phyloP scores from a whole-genome alignment of 2,888 invertebrate genomes.

The Dryadula phaetusa region DNA sequence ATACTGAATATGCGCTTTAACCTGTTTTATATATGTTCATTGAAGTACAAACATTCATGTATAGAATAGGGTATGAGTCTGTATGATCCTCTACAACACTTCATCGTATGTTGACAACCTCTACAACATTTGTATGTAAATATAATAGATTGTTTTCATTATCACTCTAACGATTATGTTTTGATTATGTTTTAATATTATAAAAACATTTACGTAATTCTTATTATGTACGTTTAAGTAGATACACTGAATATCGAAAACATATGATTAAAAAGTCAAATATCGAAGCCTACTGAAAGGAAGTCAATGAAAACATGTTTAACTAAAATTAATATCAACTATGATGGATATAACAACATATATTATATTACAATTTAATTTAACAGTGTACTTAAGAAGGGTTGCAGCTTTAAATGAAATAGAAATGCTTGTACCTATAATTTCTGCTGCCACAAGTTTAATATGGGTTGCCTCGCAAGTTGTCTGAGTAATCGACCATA shows the following conservation, averaged over 20 bases:
- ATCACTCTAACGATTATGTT: neutral
- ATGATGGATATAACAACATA: too few relatives aligned
- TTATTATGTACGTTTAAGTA: too few relatives aligned
- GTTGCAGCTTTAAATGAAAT: constrained; percentile 35
- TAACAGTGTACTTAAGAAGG: constrained; percentile 7
- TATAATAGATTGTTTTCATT: constrained; percentile 2
- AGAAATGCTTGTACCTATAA: constrained; percentile 32
- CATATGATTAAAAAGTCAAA: too few relatives aligned
- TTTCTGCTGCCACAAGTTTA: constrained; percentile 30
- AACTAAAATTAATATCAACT: too few relatives aligned
- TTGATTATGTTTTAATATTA: too few relatives aligned
- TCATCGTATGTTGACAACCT: constrained; percentile 4
- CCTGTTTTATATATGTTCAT: constrained; percentile 9
- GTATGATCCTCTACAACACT: neutral
- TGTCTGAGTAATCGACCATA: constrained; percentile 34
- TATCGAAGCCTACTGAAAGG: too few relatives aligned
- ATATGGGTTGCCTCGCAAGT: constrained; percentile 29
- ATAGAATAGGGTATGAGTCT: neutral
- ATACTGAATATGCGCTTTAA: constrained; percentile 6
- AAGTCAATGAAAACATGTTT: too few relatives aligned
- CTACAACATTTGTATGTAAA: neutral
- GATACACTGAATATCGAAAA: too few relatives aligned
- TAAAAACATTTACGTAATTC: too few relatives aligned
- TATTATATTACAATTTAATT: neutral
- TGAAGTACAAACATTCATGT: neutral